phyloP scores from a whole-genome alignment of 2,113 vertebrate species.

The Siphamia tubifer region DNA sequence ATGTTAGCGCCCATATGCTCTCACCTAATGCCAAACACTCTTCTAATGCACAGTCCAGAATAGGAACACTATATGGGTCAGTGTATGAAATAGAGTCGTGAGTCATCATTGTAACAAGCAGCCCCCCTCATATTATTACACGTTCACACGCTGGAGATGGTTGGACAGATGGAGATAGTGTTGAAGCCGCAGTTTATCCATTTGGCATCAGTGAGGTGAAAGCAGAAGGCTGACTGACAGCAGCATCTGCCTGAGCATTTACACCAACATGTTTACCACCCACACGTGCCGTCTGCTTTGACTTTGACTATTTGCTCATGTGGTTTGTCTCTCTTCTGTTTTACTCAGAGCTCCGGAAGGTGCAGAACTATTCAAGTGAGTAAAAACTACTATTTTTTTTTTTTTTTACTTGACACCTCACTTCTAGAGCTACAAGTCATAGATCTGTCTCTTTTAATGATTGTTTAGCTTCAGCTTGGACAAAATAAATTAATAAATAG shows the following conservation, averaged over 20 bases:
- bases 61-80: constrained; percentile 37
- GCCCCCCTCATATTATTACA: background rate
- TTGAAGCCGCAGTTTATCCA: constrained; percentile 30
- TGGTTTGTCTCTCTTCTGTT: background rate
- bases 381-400: background rate
- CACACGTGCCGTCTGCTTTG: constrained; percentile 37
- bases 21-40: background rate
- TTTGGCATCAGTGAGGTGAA: background rate
- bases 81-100: constrained; percentile 38
- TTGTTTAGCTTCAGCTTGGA: too few species aligned
- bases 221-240: constrained; percentile 48
- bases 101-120: constrained; percentile 22
- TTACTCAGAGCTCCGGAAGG: constrained; percentile 73
- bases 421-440: too few species aligned
- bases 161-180: constrained; percentile 45
- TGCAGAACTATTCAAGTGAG: constrained; percentile 83
- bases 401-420: too few species aligned
- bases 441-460: too few species aligned
- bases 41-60: constrained; percentile 1
- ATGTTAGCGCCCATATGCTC: background rate
- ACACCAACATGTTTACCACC: constrained; percentile 20
- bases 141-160: constrained; percentile 29
- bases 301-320: constrained; percentile 35
- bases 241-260: constrained; percentile 36
- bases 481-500: too few species aligned